Percentiles rank a stretch among this genome's conserved stretches.
Conservation (phyloP, 2,113 vertebrate genomes). For the Choloepus hoffmanni region DNA sequence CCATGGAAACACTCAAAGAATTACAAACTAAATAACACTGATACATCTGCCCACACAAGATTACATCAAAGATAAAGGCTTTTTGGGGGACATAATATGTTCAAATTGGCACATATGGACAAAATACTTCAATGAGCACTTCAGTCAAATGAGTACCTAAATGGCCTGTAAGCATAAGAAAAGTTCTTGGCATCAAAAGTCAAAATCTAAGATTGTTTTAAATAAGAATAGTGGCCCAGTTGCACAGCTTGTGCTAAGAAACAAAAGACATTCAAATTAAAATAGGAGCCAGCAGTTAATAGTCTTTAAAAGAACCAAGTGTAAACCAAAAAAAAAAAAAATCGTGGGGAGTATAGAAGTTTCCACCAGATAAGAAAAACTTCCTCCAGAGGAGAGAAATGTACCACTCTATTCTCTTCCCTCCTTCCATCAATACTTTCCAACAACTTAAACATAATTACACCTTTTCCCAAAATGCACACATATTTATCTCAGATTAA, state of each 20-base stretch:
- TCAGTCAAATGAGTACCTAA: no score
- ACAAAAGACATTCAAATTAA: background rate
- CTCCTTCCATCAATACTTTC: background rate
- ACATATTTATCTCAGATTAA: background rate
- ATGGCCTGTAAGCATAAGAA: no score
- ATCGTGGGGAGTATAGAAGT: background rate
- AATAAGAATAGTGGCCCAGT: background rate
- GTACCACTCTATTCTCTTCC: background rate
- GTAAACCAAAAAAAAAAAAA: background rate
- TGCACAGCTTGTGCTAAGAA: background rate
- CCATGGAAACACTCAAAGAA: no score
- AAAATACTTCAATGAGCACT: no score
- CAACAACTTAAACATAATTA: background rate
- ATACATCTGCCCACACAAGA: no score
- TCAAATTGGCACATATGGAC: no score
- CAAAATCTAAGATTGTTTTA: background rate
- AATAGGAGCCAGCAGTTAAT: background rate
- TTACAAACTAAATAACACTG: no score
- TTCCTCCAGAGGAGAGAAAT: background rate
- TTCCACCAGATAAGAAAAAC: background rate
- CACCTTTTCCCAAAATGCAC: background rate
- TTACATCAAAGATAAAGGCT: no score
- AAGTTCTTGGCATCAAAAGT: no score
- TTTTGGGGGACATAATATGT: no score
- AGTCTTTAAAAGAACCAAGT: background rate